A percentile compares a stretch with the other conserved stretches of the same genome.
Conservation (phyloP, 2,797 vertebrate genomes). For the Epinephelus coioides region DNA sequence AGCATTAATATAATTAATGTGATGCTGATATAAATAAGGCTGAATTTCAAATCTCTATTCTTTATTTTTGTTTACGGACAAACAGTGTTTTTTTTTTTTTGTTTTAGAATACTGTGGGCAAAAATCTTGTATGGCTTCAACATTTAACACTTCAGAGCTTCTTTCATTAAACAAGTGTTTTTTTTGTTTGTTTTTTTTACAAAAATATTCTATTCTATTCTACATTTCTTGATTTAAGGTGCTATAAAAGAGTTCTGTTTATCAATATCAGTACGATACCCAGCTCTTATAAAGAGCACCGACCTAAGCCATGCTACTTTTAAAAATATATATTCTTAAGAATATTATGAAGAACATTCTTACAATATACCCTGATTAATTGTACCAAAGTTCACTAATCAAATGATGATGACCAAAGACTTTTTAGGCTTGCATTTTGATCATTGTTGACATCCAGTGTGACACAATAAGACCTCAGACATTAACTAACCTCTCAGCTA, state of each 20-base stretch:
- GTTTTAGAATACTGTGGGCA: too few relatives aligned
- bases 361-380: not conserved
- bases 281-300: not conserved
- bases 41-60: too few relatives aligned
- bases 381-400: not conserved
- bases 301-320: not conserved
- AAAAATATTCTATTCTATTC: too few relatives aligned
- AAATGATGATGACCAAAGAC: not conserved
- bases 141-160: too few relatives aligned
- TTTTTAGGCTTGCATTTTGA: slow-evolving; percentile 23
- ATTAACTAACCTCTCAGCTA: slow-evolving; percentile 68
- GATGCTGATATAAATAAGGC: not conserved
- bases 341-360: not conserved
- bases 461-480: slow-evolving; percentile 48
- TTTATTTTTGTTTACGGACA: too few relatives aligned
- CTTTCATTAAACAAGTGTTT: too few relatives aligned
- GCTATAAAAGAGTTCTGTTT: too few relatives aligned
- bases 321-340: not conserved
- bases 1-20: not conserved
- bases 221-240: not conserved
- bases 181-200: too few relatives aligned
- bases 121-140: too few relatives aligned
- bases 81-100: too few relatives aligned
- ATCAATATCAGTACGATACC: not conserved
- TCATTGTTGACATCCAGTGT: slow-evolving; percentile 41